Percentiles rank a stretch among this genome's conserved stretches.
phyloP scores from a whole-genome alignment of 37 sponge, comb jelly and placozoan species.

The Bolinopsis microptera region DNA sequence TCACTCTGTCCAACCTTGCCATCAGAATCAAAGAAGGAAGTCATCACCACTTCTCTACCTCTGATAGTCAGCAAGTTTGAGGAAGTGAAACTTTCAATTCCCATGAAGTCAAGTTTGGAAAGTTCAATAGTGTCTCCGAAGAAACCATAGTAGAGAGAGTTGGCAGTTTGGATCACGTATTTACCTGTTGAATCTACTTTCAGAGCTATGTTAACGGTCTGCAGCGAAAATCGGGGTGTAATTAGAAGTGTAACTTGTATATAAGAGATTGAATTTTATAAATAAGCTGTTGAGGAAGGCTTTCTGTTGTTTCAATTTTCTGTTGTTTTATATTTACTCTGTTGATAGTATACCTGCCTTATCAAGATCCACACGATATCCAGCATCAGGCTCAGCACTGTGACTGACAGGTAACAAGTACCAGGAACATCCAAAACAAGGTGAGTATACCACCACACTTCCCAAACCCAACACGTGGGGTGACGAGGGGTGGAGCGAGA shows the following conservation, averaged over 20 bases:
- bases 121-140: not conserved
- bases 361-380: not conserved
- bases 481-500: not conserved
- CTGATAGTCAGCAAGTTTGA: not conserved
- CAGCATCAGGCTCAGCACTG: not conserved
- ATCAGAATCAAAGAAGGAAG: not conserved
- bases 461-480: slow-evolving; percentile 35
- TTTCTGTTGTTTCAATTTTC: too few species aligned
- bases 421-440: slow-evolving; percentile 61
- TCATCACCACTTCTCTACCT: not conserved
- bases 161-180: slow-evolving; percentile 2
- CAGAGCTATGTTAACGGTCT: too few species aligned
- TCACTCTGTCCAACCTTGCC: slow-evolving; percentile 7
- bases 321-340: too few species aligned
- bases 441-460: slow-evolving; percentile 60
- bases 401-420: slow-evolving; percentile 22
- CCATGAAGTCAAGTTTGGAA: not conserved
- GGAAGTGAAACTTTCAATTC: not conserved
- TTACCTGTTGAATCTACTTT: too few species aligned
- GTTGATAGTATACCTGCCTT: slow-evolving; percentile 29
- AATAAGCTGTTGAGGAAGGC: too few species aligned
- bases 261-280: too few species aligned
- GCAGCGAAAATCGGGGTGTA: too few species aligned
- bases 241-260: too few species aligned
- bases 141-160: slow-evolving; percentile 24